Conservation (phyloP, 2,888 invertebrate species). For the Teleogryllus oceanicus region DNA sequence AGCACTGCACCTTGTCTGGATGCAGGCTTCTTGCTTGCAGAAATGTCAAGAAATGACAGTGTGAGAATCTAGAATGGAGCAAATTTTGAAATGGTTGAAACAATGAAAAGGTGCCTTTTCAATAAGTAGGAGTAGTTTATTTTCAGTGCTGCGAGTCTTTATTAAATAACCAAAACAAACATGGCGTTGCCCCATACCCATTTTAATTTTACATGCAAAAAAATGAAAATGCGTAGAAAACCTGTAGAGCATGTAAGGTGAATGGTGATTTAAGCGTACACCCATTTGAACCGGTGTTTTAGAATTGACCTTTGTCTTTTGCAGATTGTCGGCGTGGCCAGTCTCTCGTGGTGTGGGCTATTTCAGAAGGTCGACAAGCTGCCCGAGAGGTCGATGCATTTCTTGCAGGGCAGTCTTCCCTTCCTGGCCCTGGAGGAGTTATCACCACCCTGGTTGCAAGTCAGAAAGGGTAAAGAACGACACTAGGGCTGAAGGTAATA, state of each 20-base stretch:
- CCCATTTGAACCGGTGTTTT: not conserved
- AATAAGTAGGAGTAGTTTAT: too few relatives aligned
- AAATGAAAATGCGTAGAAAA: not conserved
- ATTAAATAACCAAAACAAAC: too few relatives aligned
- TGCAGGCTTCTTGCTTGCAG: too few relatives aligned
- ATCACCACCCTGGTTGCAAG: constrained; percentile 46
- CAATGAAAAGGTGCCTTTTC: too few relatives aligned
- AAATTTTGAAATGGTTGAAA: too few relatives aligned
- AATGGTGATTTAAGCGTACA: not conserved
- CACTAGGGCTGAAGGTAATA: not conserved
- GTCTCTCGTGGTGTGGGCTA: constrained; percentile 98
- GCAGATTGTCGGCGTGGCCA: constrained; percentile 98
- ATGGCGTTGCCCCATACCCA: too few relatives aligned
- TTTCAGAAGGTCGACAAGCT: constrained; percentile 96
- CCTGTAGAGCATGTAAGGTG: not conserved
- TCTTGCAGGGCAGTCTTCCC: constrained; percentile 69
- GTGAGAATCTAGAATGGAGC: too few relatives aligned
- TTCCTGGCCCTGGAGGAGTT: constrained; percentile 93
- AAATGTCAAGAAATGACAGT: too few relatives aligned
- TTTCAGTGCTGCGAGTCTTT: too few relatives aligned
- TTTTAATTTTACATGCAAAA: not conserved
- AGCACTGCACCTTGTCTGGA: too few relatives aligned
- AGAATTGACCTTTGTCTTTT: constrained; percentile 38
- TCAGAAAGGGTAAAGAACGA: constrained; percentile 27
- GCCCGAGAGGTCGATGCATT: constrained; percentile 88